Evolutionary conservation across 2,888 invertebrate species (phyloP).

Genomic region (Gymnoscelis rufifasciata): DNA sequence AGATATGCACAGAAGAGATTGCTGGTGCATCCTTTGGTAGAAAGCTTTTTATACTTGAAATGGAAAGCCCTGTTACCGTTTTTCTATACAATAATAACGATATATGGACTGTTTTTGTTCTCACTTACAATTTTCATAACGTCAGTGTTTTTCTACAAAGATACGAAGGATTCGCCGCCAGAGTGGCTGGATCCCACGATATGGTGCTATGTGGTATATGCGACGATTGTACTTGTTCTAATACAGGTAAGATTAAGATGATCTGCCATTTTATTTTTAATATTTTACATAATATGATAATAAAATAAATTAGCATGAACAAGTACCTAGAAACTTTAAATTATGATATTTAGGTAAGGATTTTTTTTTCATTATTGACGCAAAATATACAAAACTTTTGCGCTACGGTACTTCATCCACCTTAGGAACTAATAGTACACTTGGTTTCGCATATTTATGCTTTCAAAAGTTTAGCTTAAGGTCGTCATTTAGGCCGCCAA

Average conservation of each 20-base stretch:
- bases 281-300: too few species aligned
- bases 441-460: too few species aligned
- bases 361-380: too few species aligned
- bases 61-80: slow-evolving; percentile 77
- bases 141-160: slow-evolving; percentile 68
- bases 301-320: too few species aligned
- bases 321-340: too few species aligned
- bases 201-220: slow-evolving; percentile 63
- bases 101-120: slow-evolving; percentile 70
- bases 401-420: too few species aligned
- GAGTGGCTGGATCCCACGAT: slow-evolving; percentile 45
- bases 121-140: slow-evolving; percentile 71
- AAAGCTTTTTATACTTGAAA: slow-evolving; percentile 78
- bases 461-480: too few species aligned
- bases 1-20: slow-evolving; percentile 66
- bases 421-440: too few species aligned
- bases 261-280: too few species aligned
- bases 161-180: slow-evolving; percentile 49
- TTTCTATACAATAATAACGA: slow-evolving; percentile 71
- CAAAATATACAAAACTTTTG: too few species aligned
- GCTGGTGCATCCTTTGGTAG: slow-evolving; percentile 77
- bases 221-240: slow-evolving; percentile 53
- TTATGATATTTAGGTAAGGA: too few species aligned
- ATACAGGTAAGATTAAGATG: slow-evolving; percentile 54
- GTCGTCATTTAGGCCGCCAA: too few species aligned